Evolutionary conservation across 2,797 vertebrate species (phyloP).

Genomic region (Alcedo quadribrachys): DNA sequence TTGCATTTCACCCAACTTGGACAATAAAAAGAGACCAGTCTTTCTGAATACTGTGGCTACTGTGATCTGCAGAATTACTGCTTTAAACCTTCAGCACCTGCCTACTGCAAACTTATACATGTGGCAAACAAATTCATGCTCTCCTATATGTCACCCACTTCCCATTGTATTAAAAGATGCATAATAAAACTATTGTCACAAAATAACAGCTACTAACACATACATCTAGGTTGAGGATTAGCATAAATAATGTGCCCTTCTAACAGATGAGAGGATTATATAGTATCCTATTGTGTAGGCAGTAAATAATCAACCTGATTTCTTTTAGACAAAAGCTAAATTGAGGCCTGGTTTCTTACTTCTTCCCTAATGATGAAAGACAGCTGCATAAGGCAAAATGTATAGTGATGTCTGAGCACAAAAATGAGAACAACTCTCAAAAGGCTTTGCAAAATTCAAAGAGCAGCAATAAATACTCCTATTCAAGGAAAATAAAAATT

Average conservation of each 20-base stretch:
- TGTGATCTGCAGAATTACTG: not conserved
- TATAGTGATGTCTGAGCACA: not conserved
- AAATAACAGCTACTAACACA: not conserved
- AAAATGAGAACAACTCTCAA: not conserved
- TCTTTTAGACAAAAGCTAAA: slow-evolving; percentile 29
- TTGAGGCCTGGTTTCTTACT: not conserved
- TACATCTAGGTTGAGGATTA: slow-evolving; percentile 41
- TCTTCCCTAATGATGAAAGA: slow-evolving; percentile 3
- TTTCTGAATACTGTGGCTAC: not conserved
- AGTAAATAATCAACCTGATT: slow-evolving; percentile 38
- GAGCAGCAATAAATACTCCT: slow-evolving; percentile 5
- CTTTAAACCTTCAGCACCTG: not conserved
- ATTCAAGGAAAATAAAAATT: not conserved
- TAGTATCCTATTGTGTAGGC: slow-evolving; percentile 2
- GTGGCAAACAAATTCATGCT: not conserved
- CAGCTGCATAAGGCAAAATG: not conserved
- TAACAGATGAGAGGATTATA: slow-evolving; percentile 48
- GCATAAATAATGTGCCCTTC: slow-evolving; percentile 24
- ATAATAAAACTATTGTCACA: not conserved
- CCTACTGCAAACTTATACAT: not conserved
- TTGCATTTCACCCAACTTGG: not conserved
- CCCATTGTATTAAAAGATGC: not conserved
- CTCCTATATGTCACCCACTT: not conserved
- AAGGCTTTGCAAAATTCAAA: slow-evolving; percentile 26
- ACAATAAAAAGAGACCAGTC: not conserved